Percentiles rank a stretch among this genome's conserved stretches.
phyloP scores from a whole-genome alignment of 2,113 vertebrate species.

The Megatriorchis doriae region DNA sequence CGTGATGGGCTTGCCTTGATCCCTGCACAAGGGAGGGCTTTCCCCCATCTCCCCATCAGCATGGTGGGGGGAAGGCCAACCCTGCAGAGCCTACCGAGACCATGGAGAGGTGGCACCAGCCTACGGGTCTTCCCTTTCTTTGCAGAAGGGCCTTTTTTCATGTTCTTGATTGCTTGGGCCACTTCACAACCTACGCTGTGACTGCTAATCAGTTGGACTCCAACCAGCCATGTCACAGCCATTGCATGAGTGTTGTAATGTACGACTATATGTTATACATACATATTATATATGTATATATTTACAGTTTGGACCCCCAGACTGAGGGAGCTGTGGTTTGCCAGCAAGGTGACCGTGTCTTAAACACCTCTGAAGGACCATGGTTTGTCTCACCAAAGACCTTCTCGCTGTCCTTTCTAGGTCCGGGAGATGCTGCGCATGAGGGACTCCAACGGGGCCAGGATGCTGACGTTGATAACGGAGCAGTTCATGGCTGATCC shows the following conservation, averaged over 20 bases:
- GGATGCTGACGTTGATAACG: conserved; percentile 96
- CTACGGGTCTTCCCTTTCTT: not conserved
- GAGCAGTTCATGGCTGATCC: conserved; percentile 99
- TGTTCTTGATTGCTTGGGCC: not conserved
- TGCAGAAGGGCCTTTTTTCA: not conserved
- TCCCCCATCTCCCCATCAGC: not conserved
- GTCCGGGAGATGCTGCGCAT: conserved; percentile 98
- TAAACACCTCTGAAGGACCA: not conserved
- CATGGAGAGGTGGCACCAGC: not conserved
- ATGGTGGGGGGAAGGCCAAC: not conserved
- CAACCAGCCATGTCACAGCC: not conserved
- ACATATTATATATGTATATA: not conserved
- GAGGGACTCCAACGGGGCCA: conserved; percentile 96
- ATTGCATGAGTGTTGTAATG: not conserved
- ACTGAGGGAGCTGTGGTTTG: not conserved
- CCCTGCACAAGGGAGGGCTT: not conserved
- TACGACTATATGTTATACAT: not conserved
- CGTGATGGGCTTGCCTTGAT: fast-evolving
- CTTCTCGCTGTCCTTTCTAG: conserved; percentile 59
- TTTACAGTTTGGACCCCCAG: not conserved
- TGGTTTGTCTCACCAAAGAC: not conserved
- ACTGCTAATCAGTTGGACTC: not conserved
- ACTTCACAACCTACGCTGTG: not conserved
- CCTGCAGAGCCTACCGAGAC: not conserved
- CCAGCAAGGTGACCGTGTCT: not conserved